Base-by-base conservation (phyloP, 2,888 invertebrate species). In the Chrysina gloriosa region DNA sequence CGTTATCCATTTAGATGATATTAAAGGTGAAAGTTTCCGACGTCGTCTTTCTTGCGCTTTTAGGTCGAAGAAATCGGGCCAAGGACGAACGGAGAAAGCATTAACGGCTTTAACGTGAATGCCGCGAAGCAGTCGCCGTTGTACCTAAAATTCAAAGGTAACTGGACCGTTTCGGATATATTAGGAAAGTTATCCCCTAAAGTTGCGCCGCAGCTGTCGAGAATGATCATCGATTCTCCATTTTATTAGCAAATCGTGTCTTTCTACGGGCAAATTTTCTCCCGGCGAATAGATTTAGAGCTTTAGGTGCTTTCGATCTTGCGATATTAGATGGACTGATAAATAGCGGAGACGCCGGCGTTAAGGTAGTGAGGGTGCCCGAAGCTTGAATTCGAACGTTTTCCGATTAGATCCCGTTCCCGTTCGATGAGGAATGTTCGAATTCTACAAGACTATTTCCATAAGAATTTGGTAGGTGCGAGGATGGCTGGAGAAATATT, bases 131-230 rank as follows among this genome's bases (percentile, higher is more conserved):
- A n/a, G n/a, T 29, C 27, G 14, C 50, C 27, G 29, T 11, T 29
- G n/a, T 3, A 29, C 16, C 14, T 50, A 50, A 25, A 39, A 39
- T 52, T 52, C 19, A 52, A 31, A 31, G 31, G 23, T 25, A 9
- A 14, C 25, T 16, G 7, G n/a, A 2, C 25, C 11, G 25, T 9
- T 11, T 58, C 11, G 52, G 52, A 39, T 58, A 58, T 58, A 58
- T 58, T 58, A 58, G 16, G 39, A 25, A 58, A 58, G 42, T 58
- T 58, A 23, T 1, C 14, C 9, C 25, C 9, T 19, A 58, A 39
- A 39, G 36, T 39, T 25, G 16, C 21, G 34, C 11, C 23, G 58
- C 58, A 58, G 58, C 58, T 58, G 58, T 58, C 42, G 58, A 23
- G 42, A 58, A 39, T 58, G 39, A 23, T 16, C 27, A 58, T 58